Conservation (phyloP, 2,797 vertebrate species). For the Aldrovandia affinis region DNA sequence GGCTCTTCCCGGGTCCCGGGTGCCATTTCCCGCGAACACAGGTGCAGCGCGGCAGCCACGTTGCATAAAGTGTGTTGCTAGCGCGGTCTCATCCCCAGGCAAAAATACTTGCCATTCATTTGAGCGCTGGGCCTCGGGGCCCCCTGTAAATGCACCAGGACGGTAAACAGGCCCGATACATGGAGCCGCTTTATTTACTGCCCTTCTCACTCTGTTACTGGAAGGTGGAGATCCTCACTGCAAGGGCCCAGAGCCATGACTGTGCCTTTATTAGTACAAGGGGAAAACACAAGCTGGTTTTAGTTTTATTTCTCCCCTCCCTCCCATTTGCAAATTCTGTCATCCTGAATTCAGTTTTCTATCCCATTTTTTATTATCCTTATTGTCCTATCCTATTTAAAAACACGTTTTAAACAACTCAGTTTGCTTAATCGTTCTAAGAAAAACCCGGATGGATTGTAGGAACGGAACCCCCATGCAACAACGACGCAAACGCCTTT, state of each 20-base stretch:
- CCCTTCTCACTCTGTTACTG: neutral
- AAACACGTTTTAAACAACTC: neutral
- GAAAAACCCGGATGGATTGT: neutral
- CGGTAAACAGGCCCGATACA: constrained; percentile 44
- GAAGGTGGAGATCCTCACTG: neutral
- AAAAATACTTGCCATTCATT: neutral
- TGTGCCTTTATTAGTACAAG: neutral
- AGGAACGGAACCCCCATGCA: too few relatives aligned
- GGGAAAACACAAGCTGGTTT: neutral
- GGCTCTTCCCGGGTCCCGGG: neutral
- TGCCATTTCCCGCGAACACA: neutral
- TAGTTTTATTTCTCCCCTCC: neutral
- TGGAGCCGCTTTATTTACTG: neutral
- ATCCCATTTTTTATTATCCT: neutral
- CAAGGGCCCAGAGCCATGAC: constrained; percentile 7
- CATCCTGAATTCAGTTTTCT: neutral
- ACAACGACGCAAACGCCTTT: too few relatives aligned
- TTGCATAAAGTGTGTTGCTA: too few relatives aligned
- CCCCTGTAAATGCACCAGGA: constrained; percentile 25
- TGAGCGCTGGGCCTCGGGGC: neutral
- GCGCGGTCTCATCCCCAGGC: neutral
- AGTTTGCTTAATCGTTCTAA: neutral
- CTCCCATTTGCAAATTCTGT: neutral
- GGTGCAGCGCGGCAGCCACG: neutral
- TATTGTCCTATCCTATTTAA: neutral